These are phyloP conservation scores for Centropyge bicolor DNA, from an alignment of 2,797 vertebrate genomes.

Conservation along the genomic window DNA sequence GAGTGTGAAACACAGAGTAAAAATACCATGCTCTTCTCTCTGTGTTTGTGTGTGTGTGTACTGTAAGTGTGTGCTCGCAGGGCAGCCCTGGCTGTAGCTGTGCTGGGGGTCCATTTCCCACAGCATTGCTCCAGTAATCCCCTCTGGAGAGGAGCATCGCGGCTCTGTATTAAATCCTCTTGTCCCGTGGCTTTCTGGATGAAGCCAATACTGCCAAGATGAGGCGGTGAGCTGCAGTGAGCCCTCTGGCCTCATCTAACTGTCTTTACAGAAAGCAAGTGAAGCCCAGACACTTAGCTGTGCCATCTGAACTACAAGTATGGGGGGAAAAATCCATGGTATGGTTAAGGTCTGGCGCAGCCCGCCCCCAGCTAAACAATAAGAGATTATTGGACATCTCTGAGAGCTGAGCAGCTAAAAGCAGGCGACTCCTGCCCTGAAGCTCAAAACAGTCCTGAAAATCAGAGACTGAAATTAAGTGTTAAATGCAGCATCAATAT, in stretches of 20 bases:
- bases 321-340: conserved; percentile 11
- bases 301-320: conserved; percentile 58
- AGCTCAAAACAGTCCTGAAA: conserved; percentile 22
- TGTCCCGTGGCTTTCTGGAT: conserved; percentile 77
- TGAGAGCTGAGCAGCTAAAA: conserved; percentile 15
- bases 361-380: conserved; percentile 28
- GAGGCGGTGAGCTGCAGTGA: conserved; percentile 69
- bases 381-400: conserved; percentile 37
- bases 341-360: conserved; percentile 16
- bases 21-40: conserved; percentile 16
- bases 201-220: conserved; percentile 73
- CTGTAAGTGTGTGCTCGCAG: conserved; percentile 52
- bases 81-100: conserved; percentile 62
- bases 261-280: conserved; percentile 57
- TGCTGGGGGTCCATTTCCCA: conserved; percentile 73
- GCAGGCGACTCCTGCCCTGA: background rate
- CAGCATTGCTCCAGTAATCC: conserved; percentile 78
- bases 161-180: conserved; percentile 81
- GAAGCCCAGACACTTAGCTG: conserved; percentile 54
- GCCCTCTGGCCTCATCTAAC: conserved; percentile 65
- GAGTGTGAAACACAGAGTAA: conserved; percentile 31
- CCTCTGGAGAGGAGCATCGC: conserved; percentile 73
- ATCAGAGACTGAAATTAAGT: conserved; percentile 8
- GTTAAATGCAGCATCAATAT: background rate
- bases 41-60: conserved; percentile 21